Base-by-base conservation (phyloP, 1,140 invertebrate genomes). In the Anadara kagoshimensis region DNA sequence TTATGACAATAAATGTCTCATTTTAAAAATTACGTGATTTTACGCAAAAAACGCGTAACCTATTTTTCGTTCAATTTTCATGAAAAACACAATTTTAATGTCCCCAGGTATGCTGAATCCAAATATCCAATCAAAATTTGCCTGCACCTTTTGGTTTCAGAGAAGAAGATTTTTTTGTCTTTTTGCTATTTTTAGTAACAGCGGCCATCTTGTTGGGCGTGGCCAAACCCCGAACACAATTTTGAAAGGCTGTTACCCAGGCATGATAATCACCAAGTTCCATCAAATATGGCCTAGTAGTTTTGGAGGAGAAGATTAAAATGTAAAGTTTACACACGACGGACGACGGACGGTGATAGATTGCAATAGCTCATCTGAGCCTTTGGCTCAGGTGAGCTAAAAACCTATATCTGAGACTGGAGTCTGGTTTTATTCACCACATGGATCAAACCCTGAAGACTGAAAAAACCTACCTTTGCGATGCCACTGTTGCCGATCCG, bases 401-500 rank as follows among this genome's bases (percentile, higher is more conserved):
- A 49, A 49, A 49, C 1, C 4, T 8, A 47, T 47, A 16, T 47
- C 45, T 16, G n/a, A n/a, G n/a, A n/a, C n/a, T n/a, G n/a, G n/a
- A n/a, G n/a, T n/a, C n/a, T n/a, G n/a, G n/a, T n/a, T n/a, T n/a
- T n/a, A n/a, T n/a, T n/a, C n/a, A n/a, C n/a, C n/a, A n/a, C n/a
- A n/a, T n/a, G n/a, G n/a, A n/a, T n/a, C n/a, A n/a, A 16, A 22
- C 51, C n/a, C 16, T 16, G 7, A 4, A 0, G 10, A 4, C 18
- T 20, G 14, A 5, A 8, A 64, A n/a, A 41, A 49, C 78, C 75
- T 73, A 75, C 72, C 47, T 56, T 54, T 8, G 80, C 76, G 1
- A 65, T 36, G 16, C 83, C 83, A 16, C 54, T 65, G 18, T 72
- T 68, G 12, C 41, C 53, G 11, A 81, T 47, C n/a, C 69, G 56